Evolutionary conservation across 2,888 invertebrate species (phyloP).

Genomic region (Agonopterix heracliana): DNA sequence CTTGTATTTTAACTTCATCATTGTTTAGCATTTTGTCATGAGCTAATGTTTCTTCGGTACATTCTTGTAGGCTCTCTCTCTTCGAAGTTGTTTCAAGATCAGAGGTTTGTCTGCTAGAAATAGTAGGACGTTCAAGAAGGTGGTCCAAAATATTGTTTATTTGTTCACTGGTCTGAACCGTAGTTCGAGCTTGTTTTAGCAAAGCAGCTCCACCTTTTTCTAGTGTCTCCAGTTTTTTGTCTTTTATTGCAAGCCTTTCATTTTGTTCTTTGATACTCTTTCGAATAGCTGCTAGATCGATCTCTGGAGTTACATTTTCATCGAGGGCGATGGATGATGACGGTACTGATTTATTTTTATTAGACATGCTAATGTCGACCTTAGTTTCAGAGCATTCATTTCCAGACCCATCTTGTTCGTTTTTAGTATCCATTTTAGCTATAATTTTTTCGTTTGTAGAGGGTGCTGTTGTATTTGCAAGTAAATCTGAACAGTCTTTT

Average conservation of each 20-base stretch:
- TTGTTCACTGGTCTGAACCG: slow-evolving; percentile 13
- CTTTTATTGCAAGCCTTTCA: slow-evolving; percentile 20
- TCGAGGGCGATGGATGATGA: background rate
- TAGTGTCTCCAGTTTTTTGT: slow-evolving; percentile 16
- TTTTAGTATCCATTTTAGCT: too few species aligned
- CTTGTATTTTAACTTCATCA: too few species aligned
- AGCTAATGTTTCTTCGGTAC: too few species aligned
- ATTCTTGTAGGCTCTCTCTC: background rate
- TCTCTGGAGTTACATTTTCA: slow-evolving; percentile 6
- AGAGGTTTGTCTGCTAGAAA: background rate
- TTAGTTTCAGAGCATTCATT: too few species aligned
- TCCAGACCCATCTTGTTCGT: too few species aligned
- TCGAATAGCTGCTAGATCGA: slow-evolving; percentile 36
- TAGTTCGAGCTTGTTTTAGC: slow-evolving; percentile 16
- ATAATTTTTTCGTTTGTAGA: too few species aligned
- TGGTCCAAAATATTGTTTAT: slow-evolving; percentile 18
- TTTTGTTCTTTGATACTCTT: slow-evolving; percentile 35
- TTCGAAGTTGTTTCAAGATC: slow-evolving; percentile 5
- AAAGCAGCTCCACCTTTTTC: slow-evolving; percentile 14
- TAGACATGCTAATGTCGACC: too few species aligned
- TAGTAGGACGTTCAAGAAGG: slow-evolving; percentile 15
- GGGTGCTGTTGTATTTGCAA: too few species aligned
- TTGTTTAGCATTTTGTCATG: too few species aligned
- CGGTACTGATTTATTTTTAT: too few species aligned
- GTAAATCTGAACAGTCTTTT: too few species aligned